A percentile compares a stretch with the other conserved stretches of the same genome.
Conservation (phyloP, 2,888 invertebrate species). For the Mesorhabditis belari region DNA sequence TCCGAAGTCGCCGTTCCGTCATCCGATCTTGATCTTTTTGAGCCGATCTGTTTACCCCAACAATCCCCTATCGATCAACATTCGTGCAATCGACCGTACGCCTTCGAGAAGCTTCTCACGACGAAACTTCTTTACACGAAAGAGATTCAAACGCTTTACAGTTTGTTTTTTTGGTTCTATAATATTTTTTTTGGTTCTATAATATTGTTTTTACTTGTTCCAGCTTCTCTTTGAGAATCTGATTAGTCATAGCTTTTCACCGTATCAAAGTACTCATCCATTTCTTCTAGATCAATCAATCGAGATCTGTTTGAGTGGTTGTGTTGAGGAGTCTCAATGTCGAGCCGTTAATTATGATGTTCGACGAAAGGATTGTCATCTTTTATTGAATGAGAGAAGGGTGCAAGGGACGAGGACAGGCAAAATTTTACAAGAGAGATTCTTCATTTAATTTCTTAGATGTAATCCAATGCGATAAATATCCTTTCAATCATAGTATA, state of each 20-base stretch:
- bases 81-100: constrained; percentile 35
- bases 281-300: constrained; percentile 3
- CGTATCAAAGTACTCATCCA: background rate
- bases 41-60: constrained; percentile 43
- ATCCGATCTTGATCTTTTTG: constrained; percentile 38
- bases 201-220: too few relatives aligned
- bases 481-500: too few relatives aligned
- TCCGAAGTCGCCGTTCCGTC: constrained; percentile 35
- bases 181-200: too few relatives aligned
- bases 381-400: constrained; percentile 5
- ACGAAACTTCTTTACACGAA: constrained; percentile 10
- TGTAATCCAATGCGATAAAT: too few relatives aligned
- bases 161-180: constrained; percentile 1
- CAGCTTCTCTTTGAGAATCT: too few relatives aligned
- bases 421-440: too few relatives aligned
- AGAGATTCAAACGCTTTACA: constrained; percentile 7
- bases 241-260: background rate
- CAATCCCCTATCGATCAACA: constrained; percentile 22
- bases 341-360: constrained; percentile 37
- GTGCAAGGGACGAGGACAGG: background rate
- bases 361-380: constrained; percentile 9
- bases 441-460: too few relatives aligned
- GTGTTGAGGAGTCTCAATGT: constrained; percentile 23
- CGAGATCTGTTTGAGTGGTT: constrained; percentile 32
- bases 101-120: constrained; percentile 30